phyloP scores from a whole-genome alignment of 2,113 vertebrate species.

The Notiomystis cincta region DNA sequence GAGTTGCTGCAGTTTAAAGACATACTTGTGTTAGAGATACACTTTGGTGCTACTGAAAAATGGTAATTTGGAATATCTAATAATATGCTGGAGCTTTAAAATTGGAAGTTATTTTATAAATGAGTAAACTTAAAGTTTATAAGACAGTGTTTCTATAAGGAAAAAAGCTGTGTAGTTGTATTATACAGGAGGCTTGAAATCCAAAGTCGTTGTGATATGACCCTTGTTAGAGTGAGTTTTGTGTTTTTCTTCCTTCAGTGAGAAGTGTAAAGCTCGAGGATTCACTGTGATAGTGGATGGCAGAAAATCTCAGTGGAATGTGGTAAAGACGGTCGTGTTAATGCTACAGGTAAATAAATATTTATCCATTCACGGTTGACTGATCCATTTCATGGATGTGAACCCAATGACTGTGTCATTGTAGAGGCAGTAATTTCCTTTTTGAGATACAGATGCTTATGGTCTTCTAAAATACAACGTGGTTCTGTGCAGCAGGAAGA shows the following conservation, averaged over 20 bases:
- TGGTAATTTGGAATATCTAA: not conserved
- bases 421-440: not conserved
- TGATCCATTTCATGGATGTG: not conserved
- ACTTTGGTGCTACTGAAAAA: not conserved
- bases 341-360: slow-evolving; percentile 89
- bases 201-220: not conserved
- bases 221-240: not conserved
- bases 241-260: slow-evolving; percentile 74
- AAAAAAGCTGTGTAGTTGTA: not conserved
- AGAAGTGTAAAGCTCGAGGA: slow-evolving; percentile 96
- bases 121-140: not conserved
- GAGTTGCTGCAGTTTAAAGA: not conserved
- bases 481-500: not conserved
- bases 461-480: not conserved
- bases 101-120: not conserved
- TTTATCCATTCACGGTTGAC: not conserved
- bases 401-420: not conserved
- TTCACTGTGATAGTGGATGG: slow-evolving; percentile 99
- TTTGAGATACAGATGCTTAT: not conserved
- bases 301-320: slow-evolving; percentile 95
- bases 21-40: not conserved
- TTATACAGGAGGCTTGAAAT: not conserved
- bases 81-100: not conserved
- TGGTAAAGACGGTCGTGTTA: slow-evolving; percentile 96
- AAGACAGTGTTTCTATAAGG: not conserved